Evolutionary conservation across 1,140 invertebrate species (phyloP), one percentile per base, ranked within the genome.

Genomic region (Drosophila asahinai): DNA sequence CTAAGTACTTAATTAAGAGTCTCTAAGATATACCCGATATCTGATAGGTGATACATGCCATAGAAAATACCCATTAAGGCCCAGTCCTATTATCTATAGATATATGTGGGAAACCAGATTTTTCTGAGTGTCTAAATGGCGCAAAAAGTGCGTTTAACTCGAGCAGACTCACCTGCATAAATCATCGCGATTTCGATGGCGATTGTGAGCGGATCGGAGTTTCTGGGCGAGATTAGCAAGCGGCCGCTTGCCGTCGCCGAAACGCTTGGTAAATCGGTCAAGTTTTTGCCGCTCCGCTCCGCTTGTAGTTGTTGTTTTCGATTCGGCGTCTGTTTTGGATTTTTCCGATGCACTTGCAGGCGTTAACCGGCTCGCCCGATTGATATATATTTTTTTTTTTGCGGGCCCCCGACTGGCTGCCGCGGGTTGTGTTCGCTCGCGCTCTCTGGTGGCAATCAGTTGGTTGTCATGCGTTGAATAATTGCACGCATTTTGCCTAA

Each of bases 191-290:
- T 72, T 33, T 73, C 47, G 70, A 76, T 83, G 49, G 80, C 64
- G 68, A 72, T 79, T 62, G 61, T 40, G 62, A 79, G 45, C 45
- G 47, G 60, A 52, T 61, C 54, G 36, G 36, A 57, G 60, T 83
- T 67, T 83, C 76, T 83, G 81, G 81, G 81, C 81, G 81, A 77
- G 81, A 83, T 84, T 84, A 81, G 77, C 79, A 59, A 54, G 22
- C 58, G 25, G 38, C 57, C 19, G 54, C 54, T n/a, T 40, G 36
- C 36, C 54, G 51, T 78, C 65, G 60, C 83, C 84, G 65, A 89
- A 78, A 77, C 68, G 66, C 66, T 78, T 71, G 64, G 63, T 83
- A 87, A 89, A 80, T 80, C 83, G 80, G 83, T 89, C 83, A 89
- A 89, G 83, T 87, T 76, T 68, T 72, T 81, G 62, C 54, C 51